Base-by-base conservation (phyloP, 53 echinoderm and acorn worm genomes). In the Henricia sp. region DNA sequence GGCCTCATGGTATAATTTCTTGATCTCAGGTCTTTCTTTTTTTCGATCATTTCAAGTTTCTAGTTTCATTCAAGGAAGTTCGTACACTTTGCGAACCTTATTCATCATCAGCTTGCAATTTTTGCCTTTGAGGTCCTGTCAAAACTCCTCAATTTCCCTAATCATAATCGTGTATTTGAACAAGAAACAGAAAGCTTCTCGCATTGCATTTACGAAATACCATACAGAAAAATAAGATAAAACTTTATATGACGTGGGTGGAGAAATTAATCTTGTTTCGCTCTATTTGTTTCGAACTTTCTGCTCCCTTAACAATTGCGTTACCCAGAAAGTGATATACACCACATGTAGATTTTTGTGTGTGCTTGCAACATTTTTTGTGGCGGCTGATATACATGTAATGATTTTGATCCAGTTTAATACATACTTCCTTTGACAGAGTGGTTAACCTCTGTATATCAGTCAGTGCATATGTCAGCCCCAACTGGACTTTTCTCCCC, bases 391-490 rank as follows among this genome's bases (percentile, higher is more conserved):
- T 43, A n/a, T n/a, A n/a, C n/a, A n/a, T n/a, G n/a, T 21, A 38
- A 29, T 43, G 11, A 77, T 59, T 43, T 39, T 77, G 63, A 60
- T 77, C 77, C 39, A 60, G 77, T 43, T 59, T 77, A n/a, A n/a
- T 62, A 4, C 29, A 62, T 60, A 77, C 59, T 20, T 17, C 10
- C 21, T 44, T 14, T 62, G 62, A 77, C 77, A 77, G 77, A 43
- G 3, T 56, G 26, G 5, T 62, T 59, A 62, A 60, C 77, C 21
- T 58, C 42, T 40, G 44, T 21, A 9, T 32, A 8, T 36, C 29
- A 38, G 23, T 16, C 1, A 17, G 35, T 26, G 27, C 11, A 32
- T 46, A 46, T 14, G 8, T 46, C 8, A 46, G 48, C 48, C 48
- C 48, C 8, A 14, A 46, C 48, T 46, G n/a, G 48, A 46, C 48